These are phyloP conservation scores for Trichonephila inaurata DNA, from an alignment of 1,140 invertebrate species.

Conservation along the genomic window DNA sequence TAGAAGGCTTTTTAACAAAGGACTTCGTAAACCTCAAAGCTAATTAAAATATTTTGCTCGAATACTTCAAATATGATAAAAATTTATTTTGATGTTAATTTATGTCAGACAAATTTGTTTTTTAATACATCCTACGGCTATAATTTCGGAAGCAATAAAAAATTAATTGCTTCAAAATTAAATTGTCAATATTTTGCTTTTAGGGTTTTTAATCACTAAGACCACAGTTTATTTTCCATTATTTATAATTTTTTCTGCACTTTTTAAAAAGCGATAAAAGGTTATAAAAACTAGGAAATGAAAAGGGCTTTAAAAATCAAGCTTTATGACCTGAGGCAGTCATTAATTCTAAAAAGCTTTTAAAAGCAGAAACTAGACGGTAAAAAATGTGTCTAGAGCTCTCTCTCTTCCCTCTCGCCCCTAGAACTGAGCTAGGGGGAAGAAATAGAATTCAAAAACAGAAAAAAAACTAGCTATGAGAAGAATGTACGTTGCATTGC, in stretches of 20 bases:
- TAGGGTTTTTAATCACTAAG: neutral
- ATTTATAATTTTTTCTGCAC: neutral
- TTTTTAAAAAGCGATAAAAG: neutral
- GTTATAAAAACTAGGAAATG: neutral
- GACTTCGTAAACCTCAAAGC: too few species aligned
- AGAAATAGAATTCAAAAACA: neutral
- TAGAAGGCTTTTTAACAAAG: too few species aligned
- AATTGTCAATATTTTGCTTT: neutral
- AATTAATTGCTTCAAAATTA: neutral
- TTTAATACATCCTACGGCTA: neutral
- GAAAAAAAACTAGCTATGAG: neutral
- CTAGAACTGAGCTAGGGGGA: neutral
- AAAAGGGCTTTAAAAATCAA: neutral
- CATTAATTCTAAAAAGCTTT: constrained; percentile 30
- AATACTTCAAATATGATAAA: too few species aligned
- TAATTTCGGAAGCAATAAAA: neutral
- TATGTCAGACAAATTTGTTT: too few species aligned
- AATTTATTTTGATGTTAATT: too few species aligned
- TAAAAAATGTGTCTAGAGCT: too few species aligned
- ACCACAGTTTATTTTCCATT: neutral
- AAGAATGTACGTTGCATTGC: neutral
- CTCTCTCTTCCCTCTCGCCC: neutral
- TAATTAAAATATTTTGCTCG: too few species aligned
- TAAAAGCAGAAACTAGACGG: neutral
- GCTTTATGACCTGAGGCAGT: neutral